phyloP scores from a whole-genome alignment of 2,797 vertebrate species.

The Trachops cirrhosus region DNA sequence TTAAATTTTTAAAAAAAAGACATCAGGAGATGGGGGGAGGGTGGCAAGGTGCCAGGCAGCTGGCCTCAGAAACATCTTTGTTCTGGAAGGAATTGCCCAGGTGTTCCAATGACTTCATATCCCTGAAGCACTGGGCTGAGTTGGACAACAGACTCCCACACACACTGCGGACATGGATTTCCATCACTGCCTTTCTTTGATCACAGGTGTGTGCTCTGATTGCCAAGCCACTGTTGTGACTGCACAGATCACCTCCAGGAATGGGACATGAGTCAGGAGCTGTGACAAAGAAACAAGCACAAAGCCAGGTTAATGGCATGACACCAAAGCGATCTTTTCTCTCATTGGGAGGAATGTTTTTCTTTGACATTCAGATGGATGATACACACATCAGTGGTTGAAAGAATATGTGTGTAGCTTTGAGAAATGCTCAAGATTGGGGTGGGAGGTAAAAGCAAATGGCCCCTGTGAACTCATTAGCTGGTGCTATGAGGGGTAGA shows the following conservation, averaged over 20 bases:
- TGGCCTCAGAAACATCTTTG: constrained; percentile 64
- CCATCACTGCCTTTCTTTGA: constrained; percentile 69
- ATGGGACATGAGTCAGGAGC: constrained; percentile 67
- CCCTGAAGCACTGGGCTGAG: neutral
- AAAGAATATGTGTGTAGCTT: neutral
- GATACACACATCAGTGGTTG: neutral
- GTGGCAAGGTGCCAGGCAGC: constrained; percentile 22
- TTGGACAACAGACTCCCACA: neutral
- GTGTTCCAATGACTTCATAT: neutral
- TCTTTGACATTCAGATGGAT: neutral
- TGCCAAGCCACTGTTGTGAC: constrained; percentile 72
- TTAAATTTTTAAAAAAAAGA: constrained; percentile 46
- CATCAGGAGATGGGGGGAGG: neutral
- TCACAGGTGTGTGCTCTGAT: constrained; percentile 67
- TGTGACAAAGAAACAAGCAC: constrained; percentile 65
- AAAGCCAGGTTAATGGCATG: constrained; percentile 45
- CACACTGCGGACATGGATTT: constrained; percentile 39
- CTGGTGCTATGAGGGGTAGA: fast-evolving
- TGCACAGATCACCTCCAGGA: constrained; percentile 69
- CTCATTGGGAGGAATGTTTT: neutral
- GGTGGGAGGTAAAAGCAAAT: neutral
- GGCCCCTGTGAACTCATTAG: neutral
- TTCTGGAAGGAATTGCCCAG: constrained; percentile 46
- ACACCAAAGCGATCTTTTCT: neutral
- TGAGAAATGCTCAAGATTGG: neutral